These are phyloP conservation scores for Crotalus tigris DNA, from an alignment of 2,113 vertebrate genomes.

Conservation along the genomic window DNA sequence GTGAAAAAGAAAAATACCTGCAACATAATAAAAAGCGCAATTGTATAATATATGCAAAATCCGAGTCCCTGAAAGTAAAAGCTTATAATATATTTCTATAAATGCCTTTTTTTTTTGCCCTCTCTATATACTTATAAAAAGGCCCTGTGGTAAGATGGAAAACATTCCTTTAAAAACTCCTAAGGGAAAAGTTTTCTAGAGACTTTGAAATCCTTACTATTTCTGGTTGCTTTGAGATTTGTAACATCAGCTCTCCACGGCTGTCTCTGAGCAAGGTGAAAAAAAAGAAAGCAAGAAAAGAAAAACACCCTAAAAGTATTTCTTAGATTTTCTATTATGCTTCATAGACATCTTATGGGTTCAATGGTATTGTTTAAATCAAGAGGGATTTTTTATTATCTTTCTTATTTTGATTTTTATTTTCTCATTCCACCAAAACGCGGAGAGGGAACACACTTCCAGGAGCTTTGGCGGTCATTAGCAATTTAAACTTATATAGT, in stretches of 20 bases:
- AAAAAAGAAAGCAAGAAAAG: slow-evolving; percentile 43
- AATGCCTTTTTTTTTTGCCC: slow-evolving; percentile 12
- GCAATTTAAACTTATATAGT: slow-evolving; percentile 14
- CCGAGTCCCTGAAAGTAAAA: slow-evolving; percentile 47
- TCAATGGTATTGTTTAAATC: slow-evolving; percentile 70
- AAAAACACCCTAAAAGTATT: slow-evolving; percentile 72
- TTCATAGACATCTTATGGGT: slow-evolving; percentile 59
- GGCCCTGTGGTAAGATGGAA: slow-evolving; percentile 54
- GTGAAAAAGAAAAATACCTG: slow-evolving; percentile 45
- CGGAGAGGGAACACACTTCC: neutral
- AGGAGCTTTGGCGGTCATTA: neutral
- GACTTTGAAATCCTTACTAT: slow-evolving; percentile 75
- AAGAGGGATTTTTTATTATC: slow-evolving; percentile 47
- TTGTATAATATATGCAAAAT: slow-evolving; percentile 47
- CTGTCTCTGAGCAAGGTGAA: slow-evolving; percentile 68
- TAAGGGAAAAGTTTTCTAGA: slow-evolving; percentile 69
- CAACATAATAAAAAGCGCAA: slow-evolving; percentile 49
- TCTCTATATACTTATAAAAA: slow-evolving; percentile 60
- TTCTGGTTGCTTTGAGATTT: slow-evolving; percentile 69
- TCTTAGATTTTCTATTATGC: slow-evolving; percentile 69
- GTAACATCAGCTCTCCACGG: slow-evolving; percentile 66
- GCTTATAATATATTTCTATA: slow-evolving; percentile 48
- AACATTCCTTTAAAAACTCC: slow-evolving; percentile 64
- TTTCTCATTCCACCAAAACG: slow-evolving; percentile 47
- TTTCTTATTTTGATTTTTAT: slow-evolving; percentile 63